Percentiles rank a stretch among this genome's conserved stretches.
Evolutionary conservation across 1,140 invertebrate species (phyloP).

Genomic region (Nasonia longicornis): DNA sequence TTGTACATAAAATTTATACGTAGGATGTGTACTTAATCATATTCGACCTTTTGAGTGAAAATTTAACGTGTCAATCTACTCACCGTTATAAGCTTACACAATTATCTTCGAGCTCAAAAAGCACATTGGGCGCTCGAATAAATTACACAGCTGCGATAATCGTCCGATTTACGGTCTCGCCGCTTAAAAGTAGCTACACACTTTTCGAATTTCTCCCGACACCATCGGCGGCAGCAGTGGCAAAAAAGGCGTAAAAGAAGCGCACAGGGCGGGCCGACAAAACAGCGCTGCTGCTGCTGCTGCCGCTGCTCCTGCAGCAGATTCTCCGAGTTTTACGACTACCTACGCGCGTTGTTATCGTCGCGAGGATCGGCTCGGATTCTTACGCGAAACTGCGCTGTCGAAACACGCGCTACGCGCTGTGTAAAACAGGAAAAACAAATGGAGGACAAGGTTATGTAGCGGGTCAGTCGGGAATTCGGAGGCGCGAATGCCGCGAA

Average conservation of each 20-base stretch:
- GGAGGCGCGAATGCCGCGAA: not conserved
- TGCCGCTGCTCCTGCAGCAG: not conserved
- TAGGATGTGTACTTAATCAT: not conserved
- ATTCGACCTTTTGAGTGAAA: too few relatives aligned
- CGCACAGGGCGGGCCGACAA: not conserved
- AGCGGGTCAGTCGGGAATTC: not conserved
- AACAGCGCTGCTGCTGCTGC: not conserved
- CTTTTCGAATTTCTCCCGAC: not conserved
- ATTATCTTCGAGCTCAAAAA: too few relatives aligned
- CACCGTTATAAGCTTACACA: too few relatives aligned
- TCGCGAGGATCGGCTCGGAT: constrained; percentile 54
- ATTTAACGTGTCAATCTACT: too few relatives aligned
- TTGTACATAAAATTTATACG: not conserved
- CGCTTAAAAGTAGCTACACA: not conserved
- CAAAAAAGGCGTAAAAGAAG: not conserved
- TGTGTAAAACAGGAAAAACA: constrained; percentile 43
- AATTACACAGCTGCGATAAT: not conserved
- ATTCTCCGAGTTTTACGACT: constrained; percentile 30
- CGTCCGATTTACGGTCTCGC: not conserved
- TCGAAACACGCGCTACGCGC: constrained; percentile 52
- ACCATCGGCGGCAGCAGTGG: not conserved
- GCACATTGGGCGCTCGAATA: not conserved
- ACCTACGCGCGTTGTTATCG: constrained; percentile 46
- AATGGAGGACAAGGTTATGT: constrained; percentile 12
- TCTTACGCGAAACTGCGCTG: constrained; percentile 55